These are phyloP conservation scores for Limnothrissa miodon DNA, from an alignment of 2,113 vertebrate species.

Conservation along the genomic window DNA sequence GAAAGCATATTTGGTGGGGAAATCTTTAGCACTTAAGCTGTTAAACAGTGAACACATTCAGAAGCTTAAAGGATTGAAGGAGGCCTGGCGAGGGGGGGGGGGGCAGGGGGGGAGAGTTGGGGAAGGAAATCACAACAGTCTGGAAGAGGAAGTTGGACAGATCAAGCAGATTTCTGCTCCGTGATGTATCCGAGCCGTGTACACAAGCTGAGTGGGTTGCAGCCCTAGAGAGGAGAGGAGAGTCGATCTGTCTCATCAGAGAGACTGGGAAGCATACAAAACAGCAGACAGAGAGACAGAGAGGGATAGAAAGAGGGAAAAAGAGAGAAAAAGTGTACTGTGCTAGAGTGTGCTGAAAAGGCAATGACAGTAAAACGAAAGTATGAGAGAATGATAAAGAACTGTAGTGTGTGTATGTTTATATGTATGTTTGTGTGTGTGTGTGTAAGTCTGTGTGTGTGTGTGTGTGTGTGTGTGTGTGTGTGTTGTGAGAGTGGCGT, in stretches of 20 bases:
- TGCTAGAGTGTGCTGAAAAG: background rate
- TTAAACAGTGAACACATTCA: conserved; percentile 26
- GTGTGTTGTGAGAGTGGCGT: conserved; percentile 14
- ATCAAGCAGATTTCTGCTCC: conserved; percentile 26
- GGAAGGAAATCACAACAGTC: conserved; percentile 28
- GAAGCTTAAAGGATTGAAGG: conserved; percentile 29
- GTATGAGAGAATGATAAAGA: background rate
- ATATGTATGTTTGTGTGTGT: too few species aligned
- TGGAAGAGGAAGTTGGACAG: conserved; percentile 22
- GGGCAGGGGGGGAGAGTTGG: background rate
- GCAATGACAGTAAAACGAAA: background rate
- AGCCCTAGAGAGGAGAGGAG: background rate
- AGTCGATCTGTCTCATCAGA: conserved; percentile 19
- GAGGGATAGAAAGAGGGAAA: conserved; percentile 18
- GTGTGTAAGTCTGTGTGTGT: background rate
- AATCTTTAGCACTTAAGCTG: conserved; percentile 20
- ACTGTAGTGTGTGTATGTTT: background rate
- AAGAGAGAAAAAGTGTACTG: background rate
- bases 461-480: conserved; percentile 23
- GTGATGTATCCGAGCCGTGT: conserved; percentile 5
- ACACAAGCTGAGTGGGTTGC: conserved; percentile 22
- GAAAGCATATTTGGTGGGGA: background rate
- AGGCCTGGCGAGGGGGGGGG: background rate
- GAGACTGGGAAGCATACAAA: conserved; percentile 16
- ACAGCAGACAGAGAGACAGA: background rate